phyloP scores from a whole-genome alignment of 2,888 invertebrate genomes.

The Drosophila rubida region DNA sequence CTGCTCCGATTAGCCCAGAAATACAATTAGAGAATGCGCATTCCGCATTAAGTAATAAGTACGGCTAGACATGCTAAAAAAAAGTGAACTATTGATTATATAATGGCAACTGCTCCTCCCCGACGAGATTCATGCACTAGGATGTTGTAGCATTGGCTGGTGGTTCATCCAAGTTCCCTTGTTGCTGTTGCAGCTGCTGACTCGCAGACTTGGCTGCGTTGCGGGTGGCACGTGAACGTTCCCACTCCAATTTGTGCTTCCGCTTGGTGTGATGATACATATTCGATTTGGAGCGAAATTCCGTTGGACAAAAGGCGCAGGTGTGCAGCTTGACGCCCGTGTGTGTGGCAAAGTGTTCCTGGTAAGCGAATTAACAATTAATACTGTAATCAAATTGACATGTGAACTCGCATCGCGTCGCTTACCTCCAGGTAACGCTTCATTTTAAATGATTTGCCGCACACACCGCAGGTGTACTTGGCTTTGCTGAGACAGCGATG shows the following conservation, averaged over 20 bases:
- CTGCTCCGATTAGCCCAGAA: slow-evolving; percentile 7
- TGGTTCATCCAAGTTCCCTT: slow-evolving; percentile 3
- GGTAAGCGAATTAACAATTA: background rate
- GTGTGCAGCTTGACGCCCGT: slow-evolving; percentile 80
- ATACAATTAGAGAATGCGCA: slow-evolving; percentile 35
- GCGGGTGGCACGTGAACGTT: slow-evolving; percentile 72
- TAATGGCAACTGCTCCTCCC: slow-evolving; percentile 20
- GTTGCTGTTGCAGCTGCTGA: slow-evolving; percentile 21
- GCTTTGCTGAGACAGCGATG: slow-evolving; percentile 67
- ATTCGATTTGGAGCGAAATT: slow-evolving; percentile 82
- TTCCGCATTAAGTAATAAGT: slow-evolving; percentile 28
- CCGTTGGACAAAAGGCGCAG: slow-evolving; percentile 81
- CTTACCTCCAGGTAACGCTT: slow-evolving; percentile 76
- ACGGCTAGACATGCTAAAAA: slow-evolving; percentile 38
- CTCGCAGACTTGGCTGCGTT: slow-evolving; percentile 53
- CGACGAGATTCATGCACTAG: slow-evolving; percentile 21
- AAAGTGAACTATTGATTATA: slow-evolving; percentile 51
- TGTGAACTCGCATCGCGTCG: background rate
- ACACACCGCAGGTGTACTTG: slow-evolving; percentile 75
- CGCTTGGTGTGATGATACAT: slow-evolving; percentile 83
- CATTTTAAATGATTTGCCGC: slow-evolving; percentile 80
- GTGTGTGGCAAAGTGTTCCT: slow-evolving; percentile 82
- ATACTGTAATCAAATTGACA: background rate
- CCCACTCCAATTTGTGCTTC: slow-evolving; percentile 79
- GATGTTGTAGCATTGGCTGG: slow-evolving; percentile 26